Percentiles rank a stretch among this genome's conserved stretches.
Evolutionary conservation across 1,140 invertebrate species (phyloP).

Genomic region (Nephila pilipes): DNA sequence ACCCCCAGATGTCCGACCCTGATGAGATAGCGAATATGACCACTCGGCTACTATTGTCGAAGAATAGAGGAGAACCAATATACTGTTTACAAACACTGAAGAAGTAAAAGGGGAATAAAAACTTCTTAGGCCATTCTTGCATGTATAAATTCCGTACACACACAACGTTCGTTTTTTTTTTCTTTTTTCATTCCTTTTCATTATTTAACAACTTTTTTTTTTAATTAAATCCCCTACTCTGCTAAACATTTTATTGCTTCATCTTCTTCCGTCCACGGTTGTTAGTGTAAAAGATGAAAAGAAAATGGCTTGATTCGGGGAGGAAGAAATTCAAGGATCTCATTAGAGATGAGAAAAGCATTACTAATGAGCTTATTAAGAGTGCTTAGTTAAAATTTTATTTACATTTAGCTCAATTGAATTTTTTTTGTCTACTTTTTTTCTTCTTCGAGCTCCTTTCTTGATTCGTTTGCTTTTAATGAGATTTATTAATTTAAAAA

Average conservation of each 20-base stretch:
- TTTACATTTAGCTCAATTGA: not conserved
- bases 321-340: not conserved
- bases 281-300: not conserved
- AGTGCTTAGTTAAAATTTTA: constrained; percentile 42
- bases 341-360: constrained; percentile 15
- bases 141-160: not conserved
- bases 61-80: no score
- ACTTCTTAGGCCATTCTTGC: not conserved
- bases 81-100: no score
- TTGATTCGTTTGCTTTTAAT: constrained; percentile 11
- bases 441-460: not conserved
- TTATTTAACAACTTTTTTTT: not conserved
- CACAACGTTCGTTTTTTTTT: no score
- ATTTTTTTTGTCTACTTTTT: not conserved
- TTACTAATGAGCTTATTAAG: constrained; percentile 38
- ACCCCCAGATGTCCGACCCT: no score
- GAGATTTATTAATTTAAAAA: constrained; percentile 29
- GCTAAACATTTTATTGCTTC: constrained; percentile 1
- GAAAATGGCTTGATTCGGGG: not conserved
- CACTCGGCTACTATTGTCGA: no score
- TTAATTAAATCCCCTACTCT: not conserved
- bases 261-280: not conserved
- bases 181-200: not conserved
- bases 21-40: no score
- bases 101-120: not conserved